These are phyloP conservation scores for Lochmaea crataegi DNA, from an alignment of 2,888 invertebrate genomes.

Conservation along the genomic window DNA sequence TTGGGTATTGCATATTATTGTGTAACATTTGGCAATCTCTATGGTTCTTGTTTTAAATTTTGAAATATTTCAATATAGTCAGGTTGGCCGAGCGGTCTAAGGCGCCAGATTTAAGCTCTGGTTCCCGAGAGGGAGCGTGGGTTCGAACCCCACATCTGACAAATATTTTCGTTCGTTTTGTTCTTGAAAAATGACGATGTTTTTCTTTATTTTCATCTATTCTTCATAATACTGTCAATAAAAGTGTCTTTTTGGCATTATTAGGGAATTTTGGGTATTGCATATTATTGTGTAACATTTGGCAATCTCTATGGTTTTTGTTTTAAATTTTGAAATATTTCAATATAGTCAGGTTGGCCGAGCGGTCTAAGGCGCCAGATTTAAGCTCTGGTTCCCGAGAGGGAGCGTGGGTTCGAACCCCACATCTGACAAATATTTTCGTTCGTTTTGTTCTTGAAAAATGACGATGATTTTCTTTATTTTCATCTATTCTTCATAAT, in stretches of 20 bases:
- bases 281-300: neutral
- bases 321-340: neutral
- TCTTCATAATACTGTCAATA: too few relatives aligned
- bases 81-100: constrained; percentile 79
- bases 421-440: constrained; percentile 69
- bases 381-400: constrained; percentile 75
- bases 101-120: constrained; percentile 78
- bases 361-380: constrained; percentile 79
- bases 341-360: constrained; percentile 72
- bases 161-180: constrained; percentile 47
- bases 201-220: too few relatives aligned
- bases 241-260: too few relatives aligned
- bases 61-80: constrained; percentile 57
- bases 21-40: neutral
- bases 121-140: constrained; percentile 75
- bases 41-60: constrained; percentile 11
- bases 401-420: constrained; percentile 78
- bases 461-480: too few relatives aligned
- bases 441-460: too few relatives aligned
- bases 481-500: too few relatives aligned
- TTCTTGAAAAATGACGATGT: too few relatives aligned
- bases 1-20: neutral
- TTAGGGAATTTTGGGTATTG: too few relatives aligned
- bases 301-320: neutral
- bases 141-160: constrained; percentile 78